Conservation (phyloP, 2,888 invertebrate species). For the Hyppa rectilinea region DNA sequence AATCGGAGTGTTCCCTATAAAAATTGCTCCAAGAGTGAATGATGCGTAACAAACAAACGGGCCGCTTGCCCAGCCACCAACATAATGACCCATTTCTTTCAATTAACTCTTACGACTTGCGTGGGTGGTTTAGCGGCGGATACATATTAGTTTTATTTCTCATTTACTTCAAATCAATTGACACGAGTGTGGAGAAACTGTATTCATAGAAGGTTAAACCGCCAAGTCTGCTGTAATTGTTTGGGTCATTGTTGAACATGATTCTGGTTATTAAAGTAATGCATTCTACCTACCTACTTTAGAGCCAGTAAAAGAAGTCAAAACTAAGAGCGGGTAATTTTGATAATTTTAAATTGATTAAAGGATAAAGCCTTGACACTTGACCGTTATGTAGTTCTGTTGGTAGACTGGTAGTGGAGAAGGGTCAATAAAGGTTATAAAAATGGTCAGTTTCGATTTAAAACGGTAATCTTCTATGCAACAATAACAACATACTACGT, state of each 20-base stretch:
- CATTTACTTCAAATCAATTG: constrained; percentile 62
- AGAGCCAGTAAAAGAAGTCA: not conserved
- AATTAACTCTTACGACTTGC: constrained; percentile 63
- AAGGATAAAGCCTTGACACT: not conserved
- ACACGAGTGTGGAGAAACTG: constrained; percentile 41
- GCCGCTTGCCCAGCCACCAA: constrained; percentile 43
- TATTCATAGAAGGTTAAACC: constrained; percentile 30
- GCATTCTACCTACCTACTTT: not conserved
- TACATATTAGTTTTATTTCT: constrained; percentile 65
- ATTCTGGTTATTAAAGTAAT: constrained; percentile 2
- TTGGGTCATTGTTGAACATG: constrained; percentile 10
- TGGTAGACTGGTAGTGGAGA: not conserved
- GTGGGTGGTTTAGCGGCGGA: constrained; percentile 61
- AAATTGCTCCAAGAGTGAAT: constrained; percentile 39
- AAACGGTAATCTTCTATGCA: not conserved
- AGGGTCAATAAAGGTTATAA: not conserved
- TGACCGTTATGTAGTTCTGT: not conserved
- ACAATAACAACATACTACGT: constrained; percentile 6
- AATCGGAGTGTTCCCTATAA: constrained; percentile 11
- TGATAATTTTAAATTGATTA: not conserved
- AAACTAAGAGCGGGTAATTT: not conserved
- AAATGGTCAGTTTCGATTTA: not conserved
- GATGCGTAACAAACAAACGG: constrained; percentile 57
- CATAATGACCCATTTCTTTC: constrained; percentile 67
- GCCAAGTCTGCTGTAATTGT: constrained; percentile 12